Evolutionary conservation across 2,113 vertebrate genomes (phyloP), one percentile per base, ranked within the genome.

Genomic region (Sander vitreus): DNA sequence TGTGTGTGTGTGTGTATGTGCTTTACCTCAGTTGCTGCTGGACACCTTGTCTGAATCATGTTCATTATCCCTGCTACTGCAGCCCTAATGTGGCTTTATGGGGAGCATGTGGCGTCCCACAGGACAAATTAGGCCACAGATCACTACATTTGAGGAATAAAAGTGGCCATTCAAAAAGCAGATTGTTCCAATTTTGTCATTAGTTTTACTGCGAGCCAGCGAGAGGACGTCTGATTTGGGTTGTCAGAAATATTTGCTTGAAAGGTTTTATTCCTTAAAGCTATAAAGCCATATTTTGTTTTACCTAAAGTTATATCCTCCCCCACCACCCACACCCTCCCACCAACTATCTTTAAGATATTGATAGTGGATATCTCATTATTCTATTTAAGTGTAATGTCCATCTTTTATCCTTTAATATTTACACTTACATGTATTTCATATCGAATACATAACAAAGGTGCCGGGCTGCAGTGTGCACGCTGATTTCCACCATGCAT

Each of bases 121-220:
- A 82, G 93, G 91, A 93, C 88, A 90, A 91, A 94, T 93, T 93
- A 92, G 74, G 54, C 76, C 16, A 25, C 80, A 79, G 88, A 90
- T 92, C 76, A 81, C 89, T 89, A 75, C 74, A 66, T 79, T 85
- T 60, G 53, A 87, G 91, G 87, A 92, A 93, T 92, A 93, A 91
- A 92, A 91, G 76, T 78, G 70, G 80, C 88, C 74, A 93, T 93
- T 94, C 80, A 94, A 87, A 79, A 85, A 81, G 74, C 91, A 92
- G 88, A 91, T 87, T 93, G 90, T 93, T 94, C 85, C 89, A 94
- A 93, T 94, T 94, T 92, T 87, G 91, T 87, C 81, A 88, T 94
- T 93, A 93, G 89, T 89, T 94, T 93, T 91, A 94, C 81, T 87
- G 83, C 85, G 11, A 21, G 70, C 66, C 76, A 50, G 77, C 86